Conservation (phyloP, 2,888 invertebrate species). For the Hypercompe scribonia region DNA sequence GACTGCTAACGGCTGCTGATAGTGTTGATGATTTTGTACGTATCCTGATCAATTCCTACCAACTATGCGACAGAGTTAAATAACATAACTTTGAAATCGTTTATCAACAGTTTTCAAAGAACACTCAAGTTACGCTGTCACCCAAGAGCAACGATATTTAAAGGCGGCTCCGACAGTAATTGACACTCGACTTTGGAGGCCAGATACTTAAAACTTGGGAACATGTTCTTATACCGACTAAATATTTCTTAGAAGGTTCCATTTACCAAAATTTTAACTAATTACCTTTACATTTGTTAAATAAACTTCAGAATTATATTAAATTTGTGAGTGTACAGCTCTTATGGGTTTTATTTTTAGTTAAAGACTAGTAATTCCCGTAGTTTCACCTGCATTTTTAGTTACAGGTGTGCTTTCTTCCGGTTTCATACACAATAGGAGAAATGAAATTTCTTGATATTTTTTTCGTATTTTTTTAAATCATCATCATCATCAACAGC, state of each 20-base stretch:
- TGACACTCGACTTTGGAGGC: constrained; percentile 1
- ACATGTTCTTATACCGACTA: neutral
- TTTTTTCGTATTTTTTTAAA: too few relatives aligned
- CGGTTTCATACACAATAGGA: too few relatives aligned
- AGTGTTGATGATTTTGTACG: neutral
- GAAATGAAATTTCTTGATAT: too few relatives aligned
- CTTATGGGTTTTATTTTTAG: too few relatives aligned
- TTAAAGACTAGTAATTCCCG: too few relatives aligned
- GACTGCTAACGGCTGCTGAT: too few relatives aligned
- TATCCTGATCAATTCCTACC: neutral
- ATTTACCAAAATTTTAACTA: neutral
- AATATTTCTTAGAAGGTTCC: neutral
- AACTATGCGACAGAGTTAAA: neutral
- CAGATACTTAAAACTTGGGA: neutral
- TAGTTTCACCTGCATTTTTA: too few relatives aligned
- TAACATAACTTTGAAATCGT: neutral
- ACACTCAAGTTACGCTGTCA: neutral
- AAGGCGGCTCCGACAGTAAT: neutral
- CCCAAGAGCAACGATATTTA: neutral
- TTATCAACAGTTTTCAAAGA: constrained; percentile 1
- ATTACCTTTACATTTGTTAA: neutral
- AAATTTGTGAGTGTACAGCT: too few relatives aligned
- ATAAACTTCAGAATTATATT: neutral
- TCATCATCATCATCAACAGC: too few relatives aligned
- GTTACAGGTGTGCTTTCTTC: too few relatives aligned